Evolutionary conservation across 2,888 invertebrate species (phyloP).

Genomic region (Aproaerema taeniolella): DNA sequence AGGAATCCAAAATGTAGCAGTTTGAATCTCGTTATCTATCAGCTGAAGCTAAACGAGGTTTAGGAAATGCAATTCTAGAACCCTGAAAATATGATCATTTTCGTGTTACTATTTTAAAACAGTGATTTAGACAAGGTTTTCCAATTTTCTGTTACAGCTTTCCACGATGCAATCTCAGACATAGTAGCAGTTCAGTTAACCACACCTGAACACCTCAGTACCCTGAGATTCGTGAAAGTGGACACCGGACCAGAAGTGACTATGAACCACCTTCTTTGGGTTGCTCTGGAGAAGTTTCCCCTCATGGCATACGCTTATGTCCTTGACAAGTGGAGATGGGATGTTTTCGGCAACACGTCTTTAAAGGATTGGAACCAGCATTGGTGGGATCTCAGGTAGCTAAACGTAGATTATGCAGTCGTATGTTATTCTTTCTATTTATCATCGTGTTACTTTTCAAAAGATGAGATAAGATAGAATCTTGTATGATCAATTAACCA

Average conservation of each 20-base stretch:
- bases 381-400: slow-evolving; percentile 67
- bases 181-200: slow-evolving; percentile 77
- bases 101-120: too few relatives aligned
- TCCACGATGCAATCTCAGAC: slow-evolving; percentile 81
- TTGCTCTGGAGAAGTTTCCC: slow-evolving; percentile 63
- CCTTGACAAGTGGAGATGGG: slow-evolving; percentile 67
- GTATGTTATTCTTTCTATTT: too few relatives aligned
- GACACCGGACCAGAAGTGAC: slow-evolving; percentile 49
- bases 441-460: too few relatives aligned
- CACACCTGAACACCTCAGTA: slow-evolving; percentile 67
- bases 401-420: slow-evolving; percentile 1
- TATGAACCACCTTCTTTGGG: slow-evolving; percentile 60
- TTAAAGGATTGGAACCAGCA: slow-evolving; percentile 58
- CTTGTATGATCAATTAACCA: too few relatives aligned
- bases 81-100: not conserved
- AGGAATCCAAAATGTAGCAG: too few relatives aligned
- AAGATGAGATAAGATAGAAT: too few relatives aligned
- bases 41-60: not conserved
- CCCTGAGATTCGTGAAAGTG: slow-evolving; percentile 53
- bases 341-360: slow-evolving; percentile 52
- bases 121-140: too few relatives aligned
- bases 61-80: not conserved
- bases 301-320: slow-evolving; percentile 64
- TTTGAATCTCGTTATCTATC: too few relatives aligned
- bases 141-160: slow-evolving; percentile 66